Evolutionary conservation across 2,113 vertebrate species (phyloP).

Genomic region (Nycticorax nycticorax): DNA sequence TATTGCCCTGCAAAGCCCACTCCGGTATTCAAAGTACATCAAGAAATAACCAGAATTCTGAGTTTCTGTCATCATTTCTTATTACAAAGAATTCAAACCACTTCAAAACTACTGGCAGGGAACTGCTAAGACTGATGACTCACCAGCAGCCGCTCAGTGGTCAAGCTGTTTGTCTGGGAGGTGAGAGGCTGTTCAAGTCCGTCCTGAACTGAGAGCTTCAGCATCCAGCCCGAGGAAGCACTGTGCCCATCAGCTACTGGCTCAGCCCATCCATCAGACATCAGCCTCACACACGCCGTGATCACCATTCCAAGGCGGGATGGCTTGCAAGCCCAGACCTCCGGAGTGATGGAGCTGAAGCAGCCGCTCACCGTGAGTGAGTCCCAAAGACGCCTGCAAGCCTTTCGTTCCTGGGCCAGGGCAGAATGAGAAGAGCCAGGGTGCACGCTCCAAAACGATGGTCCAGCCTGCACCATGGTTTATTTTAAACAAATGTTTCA

Average conservation of each 20-base stretch:
- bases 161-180: neutral
- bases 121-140: neutral
- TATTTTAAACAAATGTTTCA: neutral
- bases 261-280: rapidly evolving
- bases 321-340: neutral
- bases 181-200: neutral
- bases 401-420: neutral
- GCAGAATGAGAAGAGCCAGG: too few relatives aligned
- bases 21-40: neutral
- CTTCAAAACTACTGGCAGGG: neutral
- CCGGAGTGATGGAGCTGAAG: neutral
- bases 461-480: neutral
- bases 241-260: rapidly evolving
- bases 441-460: rapidly evolving
- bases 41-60: neutral
- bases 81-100: neutral
- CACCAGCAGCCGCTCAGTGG: neutral
- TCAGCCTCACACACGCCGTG: rapidly evolving
- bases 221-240: neutral
- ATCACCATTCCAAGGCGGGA: rapidly evolving
- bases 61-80: neutral
- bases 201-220: neutral
- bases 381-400: neutral
- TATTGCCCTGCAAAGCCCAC: neutral
- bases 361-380: rapidly evolving